phyloP scores from a whole-genome alignment of 2,888 invertebrate genomes.

The Pemphredon lugubris region DNA sequence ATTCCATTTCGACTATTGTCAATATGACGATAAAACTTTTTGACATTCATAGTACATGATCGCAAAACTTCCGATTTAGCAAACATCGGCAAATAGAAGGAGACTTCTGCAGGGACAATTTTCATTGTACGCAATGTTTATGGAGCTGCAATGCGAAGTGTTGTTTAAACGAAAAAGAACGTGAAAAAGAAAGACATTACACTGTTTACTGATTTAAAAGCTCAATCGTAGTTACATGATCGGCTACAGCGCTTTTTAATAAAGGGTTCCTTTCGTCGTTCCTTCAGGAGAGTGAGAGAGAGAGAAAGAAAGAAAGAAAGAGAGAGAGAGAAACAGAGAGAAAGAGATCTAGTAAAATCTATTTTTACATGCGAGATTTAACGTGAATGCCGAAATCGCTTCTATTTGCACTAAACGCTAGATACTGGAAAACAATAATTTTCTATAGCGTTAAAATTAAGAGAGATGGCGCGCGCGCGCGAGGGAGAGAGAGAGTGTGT shows the following conservation, averaged over 20 bases:
- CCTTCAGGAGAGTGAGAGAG: too few relatives aligned
- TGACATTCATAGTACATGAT: slow-evolving; percentile 41
- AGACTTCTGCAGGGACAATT: slow-evolving; percentile 49
- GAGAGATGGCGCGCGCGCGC: neutral
- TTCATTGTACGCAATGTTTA: slow-evolving; percentile 26
- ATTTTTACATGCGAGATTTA: slow-evolving; percentile 70
- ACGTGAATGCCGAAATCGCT: slow-evolving; percentile 58
- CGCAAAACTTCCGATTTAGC: slow-evolving; percentile 58
- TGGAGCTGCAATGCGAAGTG: slow-evolving; percentile 13
- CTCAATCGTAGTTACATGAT: slow-evolving; percentile 13
- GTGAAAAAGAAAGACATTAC: too few relatives aligned
- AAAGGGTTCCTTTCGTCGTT: slow-evolving; percentile 70
- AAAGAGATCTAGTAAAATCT: slow-evolving; percentile 64
- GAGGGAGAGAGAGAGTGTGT: too few relatives aligned
- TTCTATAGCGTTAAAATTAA: slow-evolving; percentile 8
- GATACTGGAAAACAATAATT: neutral
- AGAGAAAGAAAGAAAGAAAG: too few relatives aligned
- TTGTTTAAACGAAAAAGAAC: slow-evolving; percentile 23
- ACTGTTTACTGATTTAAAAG: slow-evolving; percentile 18
- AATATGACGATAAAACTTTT: slow-evolving; percentile 37
- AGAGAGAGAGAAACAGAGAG: too few relatives aligned
- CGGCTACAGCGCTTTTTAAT: slow-evolving; percentile 39
- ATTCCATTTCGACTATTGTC: slow-evolving; percentile 22
- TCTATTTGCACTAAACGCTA: slow-evolving; percentile 58
- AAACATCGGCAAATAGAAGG: slow-evolving; percentile 62